Evolutionary conservation across 1,140 invertebrate genomes (phyloP).

Genomic region (Papilio xuthus): DNA sequence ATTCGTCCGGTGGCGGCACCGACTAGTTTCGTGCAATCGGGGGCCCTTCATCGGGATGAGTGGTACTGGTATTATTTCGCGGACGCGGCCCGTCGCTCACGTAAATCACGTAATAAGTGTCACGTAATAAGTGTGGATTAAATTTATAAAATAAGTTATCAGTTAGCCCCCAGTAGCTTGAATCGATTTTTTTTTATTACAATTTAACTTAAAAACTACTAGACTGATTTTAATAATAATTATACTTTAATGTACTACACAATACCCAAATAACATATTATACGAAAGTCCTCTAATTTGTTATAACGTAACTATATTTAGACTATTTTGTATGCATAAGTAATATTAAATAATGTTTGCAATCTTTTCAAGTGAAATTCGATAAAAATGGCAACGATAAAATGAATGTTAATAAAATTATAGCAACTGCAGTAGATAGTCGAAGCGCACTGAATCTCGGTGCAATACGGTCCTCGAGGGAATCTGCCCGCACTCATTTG

Average conservation of each 20-base stretch:
- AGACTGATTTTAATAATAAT: no score
- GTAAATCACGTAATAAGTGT: no score
- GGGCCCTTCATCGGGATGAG: no score
- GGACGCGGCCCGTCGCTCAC: no score
- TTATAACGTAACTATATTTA: neutral
- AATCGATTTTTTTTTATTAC: neutral
- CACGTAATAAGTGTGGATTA: neutral
- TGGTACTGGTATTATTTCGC: no score
- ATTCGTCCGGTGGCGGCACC: no score
- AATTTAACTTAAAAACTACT: no score
- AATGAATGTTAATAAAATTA: constrained; percentile 35
- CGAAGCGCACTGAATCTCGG: constrained; percentile 36
- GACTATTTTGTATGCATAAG: neutral
- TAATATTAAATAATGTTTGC: neutral
- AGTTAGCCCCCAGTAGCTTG: neutral
- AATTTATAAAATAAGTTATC: neutral
- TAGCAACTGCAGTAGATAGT: constrained; percentile 33
- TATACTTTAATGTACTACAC: no score
- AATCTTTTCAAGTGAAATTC: neutral
- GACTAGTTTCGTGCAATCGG: no score
- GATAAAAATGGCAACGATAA: constrained; percentile 33
- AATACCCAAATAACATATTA: no score
- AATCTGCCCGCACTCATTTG: constrained; percentile 68
- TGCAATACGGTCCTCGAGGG: constrained; percentile 52
- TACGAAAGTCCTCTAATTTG: no score